phyloP scores from a whole-genome alignment of 2,888 invertebrate species.

The Ornithoptera priamus region DNA sequence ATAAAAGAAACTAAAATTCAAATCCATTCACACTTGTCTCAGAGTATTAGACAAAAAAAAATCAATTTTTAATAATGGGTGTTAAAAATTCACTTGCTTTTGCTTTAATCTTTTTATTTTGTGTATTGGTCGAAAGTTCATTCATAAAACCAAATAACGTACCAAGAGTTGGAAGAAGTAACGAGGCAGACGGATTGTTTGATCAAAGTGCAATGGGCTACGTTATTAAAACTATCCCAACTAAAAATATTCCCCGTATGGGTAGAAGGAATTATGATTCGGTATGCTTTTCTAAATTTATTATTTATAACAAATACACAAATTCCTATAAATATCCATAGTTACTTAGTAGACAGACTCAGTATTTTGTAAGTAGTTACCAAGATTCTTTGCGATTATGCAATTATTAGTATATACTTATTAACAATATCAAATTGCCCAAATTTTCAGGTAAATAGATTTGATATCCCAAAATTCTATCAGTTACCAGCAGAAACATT shows the following conservation, averaged over 20 bases:
- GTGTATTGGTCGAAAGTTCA: conserved; percentile 53
- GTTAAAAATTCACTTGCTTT: conserved; percentile 48
- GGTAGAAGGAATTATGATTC: conserved; percentile 72
- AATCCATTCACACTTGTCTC: conserved; percentile 38
- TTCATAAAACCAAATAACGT: conserved; percentile 73
- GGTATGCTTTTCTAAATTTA: conserved; percentile 45
- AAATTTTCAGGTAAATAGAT: conserved; percentile 60
- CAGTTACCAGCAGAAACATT: conserved; percentile 50
- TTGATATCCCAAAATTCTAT: conserved; percentile 69
- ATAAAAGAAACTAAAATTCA: conserved; percentile 44
- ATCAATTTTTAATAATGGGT: conserved; percentile 48
- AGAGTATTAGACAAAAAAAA: conserved; percentile 22
- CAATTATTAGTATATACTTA: not conserved
- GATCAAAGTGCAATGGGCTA: conserved; percentile 67
- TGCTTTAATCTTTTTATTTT: conserved; percentile 56
- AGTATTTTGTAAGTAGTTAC: no score
- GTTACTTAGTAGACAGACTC: not conserved
- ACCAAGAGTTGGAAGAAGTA: conserved; percentile 70
- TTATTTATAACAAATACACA: not conserved
- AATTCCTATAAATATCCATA: not conserved
- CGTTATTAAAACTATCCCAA: conserved; percentile 67
- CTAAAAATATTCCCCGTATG: conserved; percentile 73
- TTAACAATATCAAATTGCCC: not conserved
- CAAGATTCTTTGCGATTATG: not conserved
- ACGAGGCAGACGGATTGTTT: conserved; percentile 60